Evolutionary conservation across 2,113 vertebrate genomes (phyloP), one percentile per base, ranked within the genome.

Genomic region (Saimiri boliviensis): DNA sequence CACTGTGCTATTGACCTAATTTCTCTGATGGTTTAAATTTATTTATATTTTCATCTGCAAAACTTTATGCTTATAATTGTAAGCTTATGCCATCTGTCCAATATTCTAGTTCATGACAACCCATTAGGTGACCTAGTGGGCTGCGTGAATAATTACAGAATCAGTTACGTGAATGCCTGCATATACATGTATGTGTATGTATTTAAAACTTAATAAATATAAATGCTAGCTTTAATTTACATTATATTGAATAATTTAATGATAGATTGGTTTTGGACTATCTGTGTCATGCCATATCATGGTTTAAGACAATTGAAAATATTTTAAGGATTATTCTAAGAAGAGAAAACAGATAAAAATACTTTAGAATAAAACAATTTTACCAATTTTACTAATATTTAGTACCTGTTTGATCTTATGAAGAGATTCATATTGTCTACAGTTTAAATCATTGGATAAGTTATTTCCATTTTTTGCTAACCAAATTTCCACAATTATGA

Each of bases 1-100:
- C 74, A 77, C n/a, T 73, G 40, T 86, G 60, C 63, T 96, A 93
- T 81, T 97, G 97, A 95, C 91, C 94, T 96, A 93, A 95, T 97
- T 96, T 96, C 91, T 94, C 32, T 94, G 90, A 82, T 91, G 54
- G 66, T 35, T 96, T 94, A 88, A 95, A 86, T 82, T 94, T 86
- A 91, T 93, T 97, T 74, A 89, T 93, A 56, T 93, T 95, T 96
- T 82, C 14, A 84, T 89, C 25, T 82, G 56, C 58, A 45, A 54
- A 91, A 93, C 91, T 93, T 96, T 93, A 81, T 96, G 91, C 86
- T 94, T 94, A 5, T 89, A 96, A 85, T 91, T 97, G 37, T 96
- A 84, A 96, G 60, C 21, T 88, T 66, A 58, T 37, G 25, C 13
- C 58, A 14, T 21, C 14, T 63, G 54, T 60, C 52, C 68, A 86